Evolutionary conservation across 2,888 invertebrate genomes (phyloP), one percentile per base, ranked within the genome.

Genomic region (Lagria hirta): DNA sequence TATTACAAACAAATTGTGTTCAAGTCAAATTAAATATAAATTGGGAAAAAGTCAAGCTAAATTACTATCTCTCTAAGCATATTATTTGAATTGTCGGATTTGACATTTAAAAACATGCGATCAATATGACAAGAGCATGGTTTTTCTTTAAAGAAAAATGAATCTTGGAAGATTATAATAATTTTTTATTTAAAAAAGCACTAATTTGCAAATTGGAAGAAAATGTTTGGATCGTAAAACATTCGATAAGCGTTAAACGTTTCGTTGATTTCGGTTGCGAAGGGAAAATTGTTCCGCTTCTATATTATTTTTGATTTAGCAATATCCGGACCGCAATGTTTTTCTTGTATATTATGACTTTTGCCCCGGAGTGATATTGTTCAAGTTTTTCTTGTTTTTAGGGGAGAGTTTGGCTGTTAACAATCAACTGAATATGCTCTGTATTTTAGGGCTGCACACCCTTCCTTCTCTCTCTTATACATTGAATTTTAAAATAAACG

Each of bases 241-340:
- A 38, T 30, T 13, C 23, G 38, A 30, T 30, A 38, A 38, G 30
- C 30, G 29, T 30, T 38, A 30, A 38, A 17, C 30, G 29, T 38
- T 38, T 30, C 28, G 28, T 37, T 37, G 37, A 37, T 37, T 37
- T 38, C 30, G 38, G 21, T 38, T 38, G 17, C 29, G 12, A 15
- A 24, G 29, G 29, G 15, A 38, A 38, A 38, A 38, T n/a, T n/a
- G 38, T 38, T 38, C 29, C 38, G 30, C 30, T 23, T 13, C 14
- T 15, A 33, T 38, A 38, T 41, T 41, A 41, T 41, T 41, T 26
- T 43, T 35, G 28, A 43, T 43, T 43, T 43, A 43, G 35, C 42
- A 43, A 43, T 43, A 43, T 43, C 35, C 35, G 42, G 17, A n/a
- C 28, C 34, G 35, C 41, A 33, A 33, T 41, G 41, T 41, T 41